A percentile compares a stretch with the other conserved stretches of the same genome.
Conservation (phyloP, 2,888 invertebrate genomes). For the Anaspis maculata region DNA sequence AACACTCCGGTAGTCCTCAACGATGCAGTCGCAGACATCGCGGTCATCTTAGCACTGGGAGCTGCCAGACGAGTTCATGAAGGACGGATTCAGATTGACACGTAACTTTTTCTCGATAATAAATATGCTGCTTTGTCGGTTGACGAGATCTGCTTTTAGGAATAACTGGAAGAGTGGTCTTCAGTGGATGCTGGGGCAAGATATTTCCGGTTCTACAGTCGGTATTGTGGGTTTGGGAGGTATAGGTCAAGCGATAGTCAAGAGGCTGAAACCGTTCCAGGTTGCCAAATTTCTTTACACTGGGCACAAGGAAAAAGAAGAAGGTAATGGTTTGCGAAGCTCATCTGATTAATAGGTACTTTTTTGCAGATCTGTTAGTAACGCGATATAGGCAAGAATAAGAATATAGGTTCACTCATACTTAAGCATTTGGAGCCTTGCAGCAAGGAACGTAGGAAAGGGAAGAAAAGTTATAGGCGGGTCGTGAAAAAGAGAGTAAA, state of each 20-base stretch:
- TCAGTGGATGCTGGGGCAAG: constrained; percentile 72
- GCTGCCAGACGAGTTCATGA: constrained; percentile 72
- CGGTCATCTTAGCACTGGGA: constrained; percentile 66
- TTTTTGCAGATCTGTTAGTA: too few species aligned
- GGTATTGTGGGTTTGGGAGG: constrained; percentile 79
- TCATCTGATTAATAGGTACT: too few species aligned
- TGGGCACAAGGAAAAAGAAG: constrained; percentile 58
- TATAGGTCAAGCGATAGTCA: constrained; percentile 67
- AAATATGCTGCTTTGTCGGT: too few species aligned
- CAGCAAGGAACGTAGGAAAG: too few species aligned
- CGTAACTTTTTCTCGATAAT: constrained; percentile 38
- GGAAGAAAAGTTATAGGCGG: too few species aligned
- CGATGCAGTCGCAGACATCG: constrained; percentile 73
- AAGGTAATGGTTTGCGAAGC: too few species aligned
- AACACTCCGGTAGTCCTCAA: constrained; percentile 71
- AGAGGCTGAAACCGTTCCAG: constrained; percentile 65
- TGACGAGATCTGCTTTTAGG: constrained; percentile 39
- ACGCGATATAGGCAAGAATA: too few species aligned
- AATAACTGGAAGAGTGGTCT: constrained; percentile 61
- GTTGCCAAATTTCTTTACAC: constrained; percentile 64
- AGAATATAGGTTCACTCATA: too few species aligned
- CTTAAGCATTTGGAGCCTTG: too few species aligned
- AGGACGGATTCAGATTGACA: constrained; percentile 56
- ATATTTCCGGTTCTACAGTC: constrained; percentile 68
- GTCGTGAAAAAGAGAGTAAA: too few species aligned